Conservation (phyloP, 2,888 invertebrate species). For the Leptinotarsa juncta region DNA sequence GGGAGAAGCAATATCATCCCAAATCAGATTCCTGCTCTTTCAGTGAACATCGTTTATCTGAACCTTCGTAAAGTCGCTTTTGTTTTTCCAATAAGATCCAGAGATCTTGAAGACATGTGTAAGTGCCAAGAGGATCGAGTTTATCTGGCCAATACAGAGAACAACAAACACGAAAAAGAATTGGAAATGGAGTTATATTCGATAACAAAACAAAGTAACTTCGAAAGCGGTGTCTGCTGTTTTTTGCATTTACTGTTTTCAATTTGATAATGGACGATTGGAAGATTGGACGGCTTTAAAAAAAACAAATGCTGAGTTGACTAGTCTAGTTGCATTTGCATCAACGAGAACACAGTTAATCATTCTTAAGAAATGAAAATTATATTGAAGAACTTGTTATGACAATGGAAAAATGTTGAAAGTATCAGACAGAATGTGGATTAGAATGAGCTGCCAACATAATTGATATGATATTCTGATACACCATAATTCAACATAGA, state of each 20-base stretch:
- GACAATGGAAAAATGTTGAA: no score
- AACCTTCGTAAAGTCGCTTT: background rate
- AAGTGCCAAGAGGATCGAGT: background rate
- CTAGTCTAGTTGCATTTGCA: no score
- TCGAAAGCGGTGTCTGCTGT: no score
- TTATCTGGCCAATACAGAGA: background rate
- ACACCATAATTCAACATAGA: no score
- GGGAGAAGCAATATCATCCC: background rate
- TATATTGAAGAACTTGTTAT: no score
- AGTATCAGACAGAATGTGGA: no score
- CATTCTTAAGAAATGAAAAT: no score
- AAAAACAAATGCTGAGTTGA: no score
- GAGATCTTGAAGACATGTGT: background rate
- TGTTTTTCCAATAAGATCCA: conserved; percentile 12
- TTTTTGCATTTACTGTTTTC: background rate
- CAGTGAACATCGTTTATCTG: background rate
- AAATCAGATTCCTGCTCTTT: background rate
- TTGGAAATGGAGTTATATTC: background rate
- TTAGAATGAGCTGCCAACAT: no score
- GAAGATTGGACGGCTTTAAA: no score
- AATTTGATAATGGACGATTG: background rate
- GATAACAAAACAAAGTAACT: conserved; percentile 5
- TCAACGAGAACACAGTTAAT: no score
- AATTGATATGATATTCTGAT: no score
- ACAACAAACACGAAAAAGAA: conserved; percentile 1